phyloP scores from a whole-genome alignment of 2,888 invertebrate genomes.

The Falcaria lacertinaria region DNA sequence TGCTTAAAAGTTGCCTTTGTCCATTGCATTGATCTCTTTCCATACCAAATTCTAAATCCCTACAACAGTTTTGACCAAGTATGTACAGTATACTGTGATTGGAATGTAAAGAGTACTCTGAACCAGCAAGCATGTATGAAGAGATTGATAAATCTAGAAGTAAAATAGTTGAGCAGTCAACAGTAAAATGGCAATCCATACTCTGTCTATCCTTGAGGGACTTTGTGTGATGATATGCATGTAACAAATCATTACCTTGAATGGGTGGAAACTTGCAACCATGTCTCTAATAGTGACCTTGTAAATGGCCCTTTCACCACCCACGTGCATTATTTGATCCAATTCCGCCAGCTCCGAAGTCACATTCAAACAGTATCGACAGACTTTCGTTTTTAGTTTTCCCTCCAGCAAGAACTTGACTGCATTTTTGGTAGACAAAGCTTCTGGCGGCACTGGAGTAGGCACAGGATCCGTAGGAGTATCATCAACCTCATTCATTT shows the following conservation, averaged over 20 bases:
- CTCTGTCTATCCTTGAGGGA: too few species aligned
- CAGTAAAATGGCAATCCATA: too few species aligned
- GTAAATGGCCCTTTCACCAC: constrained; percentile 42
- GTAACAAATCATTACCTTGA: constrained; percentile 42
- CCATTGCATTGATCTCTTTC: too few species aligned
- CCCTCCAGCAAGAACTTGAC: constrained; percentile 54
- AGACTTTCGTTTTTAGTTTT: constrained; percentile 48
- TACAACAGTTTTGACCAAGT: too few species aligned
- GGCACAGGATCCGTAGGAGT: neutral
- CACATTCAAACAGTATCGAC: constrained; percentile 57
- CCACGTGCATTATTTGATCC: constrained; percentile 55
- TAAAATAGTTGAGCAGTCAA: too few species aligned
- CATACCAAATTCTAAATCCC: too few species aligned
- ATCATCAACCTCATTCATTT: too few species aligned
- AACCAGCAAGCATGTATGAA: too few species aligned
- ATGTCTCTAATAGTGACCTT: constrained; percentile 60
- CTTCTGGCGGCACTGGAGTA: constrained; percentile 10
- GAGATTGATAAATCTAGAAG: too few species aligned
- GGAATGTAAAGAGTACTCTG: too few species aligned
- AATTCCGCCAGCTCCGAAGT: constrained; percentile 44
- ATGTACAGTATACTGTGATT: too few species aligned
- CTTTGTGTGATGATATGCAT: neutral
- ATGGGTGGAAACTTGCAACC: constrained; percentile 63
- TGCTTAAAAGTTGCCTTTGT: too few species aligned
- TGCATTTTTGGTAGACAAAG: constrained; percentile 53